These are phyloP conservation scores for Nomada fabriciana DNA, from an alignment of 2,888 invertebrate species.

Conservation along the genomic window DNA sequence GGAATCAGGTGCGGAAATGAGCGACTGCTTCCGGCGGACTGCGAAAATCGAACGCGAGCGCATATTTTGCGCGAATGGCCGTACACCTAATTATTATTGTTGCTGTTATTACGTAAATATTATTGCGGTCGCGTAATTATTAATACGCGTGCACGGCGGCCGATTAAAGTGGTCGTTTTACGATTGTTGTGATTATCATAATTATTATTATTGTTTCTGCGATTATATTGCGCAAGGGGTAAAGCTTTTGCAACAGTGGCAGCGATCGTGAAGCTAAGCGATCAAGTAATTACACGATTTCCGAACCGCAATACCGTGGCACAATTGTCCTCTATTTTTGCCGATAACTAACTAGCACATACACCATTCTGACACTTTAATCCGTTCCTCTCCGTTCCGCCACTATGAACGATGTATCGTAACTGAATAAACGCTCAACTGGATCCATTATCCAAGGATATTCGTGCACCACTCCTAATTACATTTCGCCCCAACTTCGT, in stretches of 20 bases:
- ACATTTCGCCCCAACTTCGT: neutral
- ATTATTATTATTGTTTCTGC: conserved; percentile 54
- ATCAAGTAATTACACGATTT: conserved; percentile 40
- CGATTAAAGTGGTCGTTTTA: conserved; percentile 59
- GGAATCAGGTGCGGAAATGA: neutral
- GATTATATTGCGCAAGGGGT: conserved; percentile 31
- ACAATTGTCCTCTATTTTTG: conserved; percentile 34
- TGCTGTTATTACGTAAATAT: conserved; percentile 46
- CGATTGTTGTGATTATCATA: conserved; percentile 59
- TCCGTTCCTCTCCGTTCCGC: neutral
- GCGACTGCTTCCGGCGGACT: neutral
- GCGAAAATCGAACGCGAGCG: neutral
- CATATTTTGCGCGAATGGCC: neutral
- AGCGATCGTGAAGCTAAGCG: neutral
- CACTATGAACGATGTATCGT: neutral
- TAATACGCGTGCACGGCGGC: conserved; percentile 58
- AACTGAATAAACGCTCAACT: neutral
- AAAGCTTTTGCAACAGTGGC: conserved; percentile 26
- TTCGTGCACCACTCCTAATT: neutral
- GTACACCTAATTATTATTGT: conserved; percentile 38
- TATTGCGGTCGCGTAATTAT: conserved; percentile 58
- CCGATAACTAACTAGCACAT: conserved; percentile 21
- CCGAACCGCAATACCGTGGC: conserved; percentile 27
- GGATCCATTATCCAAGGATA: neutral
- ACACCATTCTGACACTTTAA: neutral